phyloP scores from a whole-genome alignment of 2,797 vertebrate genomes.

The Manis pentadactyla region DNA sequence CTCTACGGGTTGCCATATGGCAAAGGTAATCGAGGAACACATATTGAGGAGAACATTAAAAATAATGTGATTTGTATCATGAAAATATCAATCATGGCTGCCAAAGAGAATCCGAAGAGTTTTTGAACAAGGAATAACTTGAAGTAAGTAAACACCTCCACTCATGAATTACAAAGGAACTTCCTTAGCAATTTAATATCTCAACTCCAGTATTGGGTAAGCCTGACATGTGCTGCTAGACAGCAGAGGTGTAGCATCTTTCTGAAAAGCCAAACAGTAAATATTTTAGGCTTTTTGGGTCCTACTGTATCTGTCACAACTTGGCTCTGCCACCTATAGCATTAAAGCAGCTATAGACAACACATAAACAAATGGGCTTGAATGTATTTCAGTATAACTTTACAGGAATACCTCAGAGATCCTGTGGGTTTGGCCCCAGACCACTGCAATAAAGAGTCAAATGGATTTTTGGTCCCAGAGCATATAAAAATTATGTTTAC shows the following conservation, averaged over 20 bases:
- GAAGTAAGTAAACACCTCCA: slow-evolving; percentile 13
- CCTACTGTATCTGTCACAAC: not conserved
- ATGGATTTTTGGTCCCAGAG: too few species aligned
- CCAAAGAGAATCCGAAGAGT: slow-evolving; percentile 28
- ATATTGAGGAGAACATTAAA: not conserved
- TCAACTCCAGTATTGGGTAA: not conserved
- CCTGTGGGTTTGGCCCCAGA: too few species aligned
- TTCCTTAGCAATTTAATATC: slow-evolving; percentile 21
- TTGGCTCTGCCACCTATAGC: not conserved
- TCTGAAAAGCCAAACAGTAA: not conserved
- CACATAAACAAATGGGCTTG: not conserved
- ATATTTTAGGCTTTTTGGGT: not conserved
- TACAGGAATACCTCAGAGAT: not conserved
- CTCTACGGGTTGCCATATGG: not conserved
- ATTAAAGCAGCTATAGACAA: not conserved
- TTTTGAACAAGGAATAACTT: slow-evolving; percentile 41
- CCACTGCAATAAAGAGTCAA: too few species aligned
- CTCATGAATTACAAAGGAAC: slow-evolving; percentile 39
- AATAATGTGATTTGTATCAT: slow-evolving; percentile 29
- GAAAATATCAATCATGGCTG: slow-evolving; percentile 38
- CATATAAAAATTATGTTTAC: too few species aligned
- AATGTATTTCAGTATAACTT: slow-evolving; percentile 1
- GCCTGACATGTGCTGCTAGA: not conserved
- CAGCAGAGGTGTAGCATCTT: not conserved
- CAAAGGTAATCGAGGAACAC: slow-evolving; percentile 42